phyloP scores from a whole-genome alignment of 1,140 invertebrate species.

The Aphis gossypii region DNA sequence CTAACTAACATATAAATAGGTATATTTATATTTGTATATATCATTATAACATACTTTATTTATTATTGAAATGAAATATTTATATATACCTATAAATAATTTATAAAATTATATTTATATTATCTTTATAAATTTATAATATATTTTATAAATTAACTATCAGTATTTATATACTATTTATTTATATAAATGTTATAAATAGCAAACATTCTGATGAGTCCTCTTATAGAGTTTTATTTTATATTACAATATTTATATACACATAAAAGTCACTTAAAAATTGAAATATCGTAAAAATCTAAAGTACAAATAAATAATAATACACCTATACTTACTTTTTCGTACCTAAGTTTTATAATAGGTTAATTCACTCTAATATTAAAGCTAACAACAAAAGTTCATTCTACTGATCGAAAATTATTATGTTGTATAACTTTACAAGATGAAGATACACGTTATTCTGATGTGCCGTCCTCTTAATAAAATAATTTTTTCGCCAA shows the following conservation, averaged over 20 bases:
- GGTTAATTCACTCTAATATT: background rate
- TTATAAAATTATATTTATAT: no score
- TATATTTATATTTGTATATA: no score
- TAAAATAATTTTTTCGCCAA: background rate
- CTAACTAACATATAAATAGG: no score
- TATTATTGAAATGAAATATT: no score
- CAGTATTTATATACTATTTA: no score
- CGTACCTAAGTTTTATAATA: background rate
- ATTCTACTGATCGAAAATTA: background rate
- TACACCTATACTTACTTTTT: background rate
- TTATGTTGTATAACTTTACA: background rate
- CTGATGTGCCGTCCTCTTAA: background rate
- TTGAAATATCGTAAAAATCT: background rate
- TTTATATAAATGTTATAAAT: background rate
- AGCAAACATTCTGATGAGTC: background rate
- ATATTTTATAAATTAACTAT: no score
- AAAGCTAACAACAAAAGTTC: background rate
- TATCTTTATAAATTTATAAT: no score
- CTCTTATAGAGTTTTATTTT: background rate
- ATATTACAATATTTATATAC: background rate
- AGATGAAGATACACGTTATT: background rate
- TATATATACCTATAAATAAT: no score
- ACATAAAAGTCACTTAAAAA: background rate
- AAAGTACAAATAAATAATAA: background rate
- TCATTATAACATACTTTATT: no score